phyloP scores from a whole-genome alignment of 2,797 vertebrate species.

The Trematomus bernacchii region DNA sequence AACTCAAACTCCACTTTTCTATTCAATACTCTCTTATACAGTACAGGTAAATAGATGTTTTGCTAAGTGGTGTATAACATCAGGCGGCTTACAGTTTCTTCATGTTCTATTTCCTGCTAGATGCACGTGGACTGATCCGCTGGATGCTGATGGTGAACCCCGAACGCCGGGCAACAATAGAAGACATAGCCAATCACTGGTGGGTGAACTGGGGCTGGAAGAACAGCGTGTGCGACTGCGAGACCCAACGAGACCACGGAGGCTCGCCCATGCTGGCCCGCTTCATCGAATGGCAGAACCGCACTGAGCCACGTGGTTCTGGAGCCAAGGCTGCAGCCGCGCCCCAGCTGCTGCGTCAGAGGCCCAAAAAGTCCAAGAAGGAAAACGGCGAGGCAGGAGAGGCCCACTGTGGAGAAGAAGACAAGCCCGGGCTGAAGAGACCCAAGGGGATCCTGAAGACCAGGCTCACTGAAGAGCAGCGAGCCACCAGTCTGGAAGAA shows the following conservation, averaged over 20 bases:
- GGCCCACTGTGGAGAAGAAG: conserved; percentile 83
- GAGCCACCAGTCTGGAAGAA: conserved; percentile 89
- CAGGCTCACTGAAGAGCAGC: conserved; percentile 91
- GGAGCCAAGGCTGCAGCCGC: conserved; percentile 85
- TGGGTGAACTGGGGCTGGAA: conserved; percentile 99
- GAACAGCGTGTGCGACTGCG: conserved; percentile 97
- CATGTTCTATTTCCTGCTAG: conserved; percentile 75
- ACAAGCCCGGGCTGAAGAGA: conserved; percentile 92
- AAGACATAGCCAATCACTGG: conserved; percentile 99
- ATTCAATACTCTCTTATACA: no score
- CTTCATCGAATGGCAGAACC: conserved; percentile 98
- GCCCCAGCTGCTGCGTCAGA: conserved; percentile 89
- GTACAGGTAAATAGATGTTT: neutral
- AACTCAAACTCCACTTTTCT: no score
- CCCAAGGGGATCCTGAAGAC: conserved; percentile 98
- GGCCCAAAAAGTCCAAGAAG: conserved; percentile 97
- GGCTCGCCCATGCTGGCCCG: conserved; percentile 95
- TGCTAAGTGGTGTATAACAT: neutral
- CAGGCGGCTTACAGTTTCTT: neutral
- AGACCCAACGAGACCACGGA: conserved; percentile 87
- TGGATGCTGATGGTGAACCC: conserved; percentile 99
- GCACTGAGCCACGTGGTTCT: conserved; percentile 89
- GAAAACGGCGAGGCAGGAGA: conserved; percentile 91
- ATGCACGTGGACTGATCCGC: conserved; percentile 97
- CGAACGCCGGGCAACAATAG: conserved; percentile 95